Evolutionary conservation across 2,888 invertebrate genomes (phyloP), one percentile per base, ranked within the genome.

Genomic region (Mamestra brassicae): DNA sequence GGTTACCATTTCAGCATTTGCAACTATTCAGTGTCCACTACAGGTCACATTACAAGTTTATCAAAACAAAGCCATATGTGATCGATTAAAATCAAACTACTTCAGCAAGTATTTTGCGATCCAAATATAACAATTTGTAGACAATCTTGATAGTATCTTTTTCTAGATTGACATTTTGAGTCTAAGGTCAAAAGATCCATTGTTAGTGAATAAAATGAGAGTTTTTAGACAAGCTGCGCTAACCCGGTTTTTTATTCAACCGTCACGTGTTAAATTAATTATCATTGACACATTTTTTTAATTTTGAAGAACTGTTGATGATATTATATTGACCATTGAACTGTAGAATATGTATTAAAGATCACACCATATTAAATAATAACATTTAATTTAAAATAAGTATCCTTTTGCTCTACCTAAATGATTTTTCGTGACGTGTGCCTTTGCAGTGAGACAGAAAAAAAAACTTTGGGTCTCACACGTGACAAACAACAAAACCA

Each of bases 181-280:
- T 65, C n/a, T 72, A 77, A 65, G 72, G 79, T 54, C 26, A 60
- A 60, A 15, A 58, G 34, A 71, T 79, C 26, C n/a, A 65, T 45
- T 80, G 61, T 65, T 11, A 61, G n/a, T 26, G 10, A n/a, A 60
- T 57, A 60, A 64, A 15, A 17, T 26, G 26, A 52, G 5, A 50
- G 34, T 75, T 73, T 80, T 47, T 47, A 52, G 36, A 63, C 7
- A 5, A 58, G 42, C 26, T 57, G 7, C 5, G 6, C 7, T 34
- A 47, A 47, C 26, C 54, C 11, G 4, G 34, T 50, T 52, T 26
- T 36, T 65, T 38, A 11, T 42, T 38, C 4, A 7, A 7, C 26
- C 26, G 45, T 47, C 34, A 73, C 4, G 36, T 4, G 38, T 3
- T 78, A 17, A 34, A 36, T 42, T 15, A 13, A n/a, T 17, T 6